Percentiles rank a stretch among this genome's conserved stretches.
These are phyloP conservation scores for Hirtodrosophila duncani DNA, from an alignment of 2,888 invertebrate species.

Conservation along the genomic window DNA sequence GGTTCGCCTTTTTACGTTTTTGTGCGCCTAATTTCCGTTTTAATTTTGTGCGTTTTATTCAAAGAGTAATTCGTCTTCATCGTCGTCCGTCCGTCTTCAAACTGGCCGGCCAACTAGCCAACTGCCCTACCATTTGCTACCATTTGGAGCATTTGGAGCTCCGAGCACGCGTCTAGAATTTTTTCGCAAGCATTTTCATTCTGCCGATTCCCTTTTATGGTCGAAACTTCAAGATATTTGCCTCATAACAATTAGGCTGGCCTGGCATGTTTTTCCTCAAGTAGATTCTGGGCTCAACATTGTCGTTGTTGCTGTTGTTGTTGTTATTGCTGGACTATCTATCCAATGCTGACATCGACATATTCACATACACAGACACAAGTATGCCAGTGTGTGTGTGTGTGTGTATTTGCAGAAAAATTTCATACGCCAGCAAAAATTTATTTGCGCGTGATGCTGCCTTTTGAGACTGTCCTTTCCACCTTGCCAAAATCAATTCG, in stretches of 20 bases:
- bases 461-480: too few species aligned
- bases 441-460: slow-evolving; percentile 61
- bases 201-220: background rate
- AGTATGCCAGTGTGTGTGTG: background rate
- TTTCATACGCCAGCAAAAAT: slow-evolving; percentile 64
- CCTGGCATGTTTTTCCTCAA: slow-evolving; percentile 16
- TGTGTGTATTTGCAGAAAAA: slow-evolving; percentile 51
- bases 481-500: slow-evolving; percentile 1
- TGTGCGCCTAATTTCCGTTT: slow-evolving; percentile 69
- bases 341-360: slow-evolving; percentile 58
- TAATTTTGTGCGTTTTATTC: slow-evolving; percentile 65
- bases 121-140: background rate
- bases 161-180: slow-evolving; percentile 22
- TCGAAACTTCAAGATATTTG: slow-evolving; percentile 35
- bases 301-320: slow-evolving; percentile 36
- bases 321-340: slow-evolving; percentile 30
- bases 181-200: background rate
- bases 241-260: slow-evolving; percentile 63
- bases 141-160: slow-evolving; percentile 2
- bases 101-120: background rate
- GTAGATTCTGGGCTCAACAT: background rate
- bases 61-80: slow-evolving; percentile 57
- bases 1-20: slow-evolving; percentile 18
- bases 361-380: slow-evolving; percentile 12
- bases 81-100: background rate